A percentile compares a stretch with the other conserved stretches of the same genome.
These are phyloP conservation scores for Leucophenga montana DNA, from an alignment of 2,888 invertebrate species.

Conservation along the genomic window DNA sequence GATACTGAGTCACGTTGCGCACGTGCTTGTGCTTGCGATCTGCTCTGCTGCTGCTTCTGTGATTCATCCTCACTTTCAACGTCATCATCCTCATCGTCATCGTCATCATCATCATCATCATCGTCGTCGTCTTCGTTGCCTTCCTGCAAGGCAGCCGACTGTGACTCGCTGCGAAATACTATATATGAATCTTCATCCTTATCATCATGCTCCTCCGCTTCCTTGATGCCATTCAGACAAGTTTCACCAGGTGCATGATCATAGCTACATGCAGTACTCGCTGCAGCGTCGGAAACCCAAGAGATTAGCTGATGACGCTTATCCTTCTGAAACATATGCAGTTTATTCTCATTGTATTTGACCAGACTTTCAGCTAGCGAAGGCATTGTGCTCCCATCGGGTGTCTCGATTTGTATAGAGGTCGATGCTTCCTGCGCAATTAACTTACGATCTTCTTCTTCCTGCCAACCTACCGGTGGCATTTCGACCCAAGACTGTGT, in stretches of 20 bases:
- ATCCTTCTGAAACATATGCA: conserved; percentile 44
- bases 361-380: conserved; percentile 43
- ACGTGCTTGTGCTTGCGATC: too few relatives aligned
- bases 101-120: conserved; percentile 31
- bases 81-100: conserved; percentile 34
- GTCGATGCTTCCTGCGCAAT: conserved; percentile 68
- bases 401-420: conserved; percentile 72
- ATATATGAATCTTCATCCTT: conserved; percentile 69
- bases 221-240: conserved; percentile 39
- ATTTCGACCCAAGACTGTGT: conserved; percentile 95
- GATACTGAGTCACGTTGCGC: conserved; percentile 52
- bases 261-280: conserved; percentile 57
- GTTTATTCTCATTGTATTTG: not conserved
- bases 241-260: conserved; percentile 42
- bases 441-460: conserved; percentile 80
- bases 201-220: conserved; percentile 45
- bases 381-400: conserved; percentile 65
- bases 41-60: conserved; percentile 25
- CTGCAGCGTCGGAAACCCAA: conserved; percentile 64
- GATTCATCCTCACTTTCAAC: conserved; percentile 13
- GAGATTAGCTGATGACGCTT: conserved; percentile 58
- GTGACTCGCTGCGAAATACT: conserved; percentile 69
- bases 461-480: conserved; percentile 92
- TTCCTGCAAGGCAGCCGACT: conserved; percentile 59
- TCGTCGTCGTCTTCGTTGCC: conserved; percentile 31